Evolutionary conservation across 2,888 invertebrate genomes (phyloP).

Genomic region (Harmothoe impar): DNA sequence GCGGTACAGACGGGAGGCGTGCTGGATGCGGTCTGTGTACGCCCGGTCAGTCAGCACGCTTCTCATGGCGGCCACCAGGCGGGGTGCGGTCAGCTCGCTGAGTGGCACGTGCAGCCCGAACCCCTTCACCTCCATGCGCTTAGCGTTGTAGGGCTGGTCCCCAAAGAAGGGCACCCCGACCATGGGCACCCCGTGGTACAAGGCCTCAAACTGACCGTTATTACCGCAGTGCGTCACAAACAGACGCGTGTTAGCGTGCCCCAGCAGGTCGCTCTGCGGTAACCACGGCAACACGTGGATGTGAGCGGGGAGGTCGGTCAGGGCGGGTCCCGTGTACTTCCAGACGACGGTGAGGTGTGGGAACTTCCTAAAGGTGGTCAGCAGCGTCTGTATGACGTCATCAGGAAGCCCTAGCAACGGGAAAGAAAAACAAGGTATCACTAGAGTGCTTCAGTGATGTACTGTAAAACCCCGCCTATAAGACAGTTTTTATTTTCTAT

Average conservation of each 20-base stretch:
- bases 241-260: constrained; percentile 71
- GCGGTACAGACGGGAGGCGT: constrained; percentile 70
- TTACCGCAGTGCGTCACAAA: constrained; percentile 75
- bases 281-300: constrained; percentile 65
- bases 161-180: constrained; percentile 71
- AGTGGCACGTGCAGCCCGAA: constrained; percentile 66
- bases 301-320: constrained; percentile 52
- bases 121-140: constrained; percentile 68
- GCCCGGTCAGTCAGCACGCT: constrained; percentile 57
- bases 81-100: constrained; percentile 49
- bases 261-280: constrained; percentile 72
- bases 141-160: constrained; percentile 73
- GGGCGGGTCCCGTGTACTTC: constrained; percentile 5
- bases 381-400: not conserved
- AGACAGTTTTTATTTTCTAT: too few species aligned
- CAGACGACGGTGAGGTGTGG: not conserved
- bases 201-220: constrained; percentile 73
- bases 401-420: too few species aligned
- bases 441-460: too few species aligned
- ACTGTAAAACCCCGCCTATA: too few species aligned
- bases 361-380: not conserved
- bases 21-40: constrained; percentile 67
- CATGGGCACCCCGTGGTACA: constrained; percentile 75
- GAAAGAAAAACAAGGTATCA: too few species aligned
- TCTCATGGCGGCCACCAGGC: not conserved